Evolutionary conservation across 2,113 vertebrate genomes (phyloP).

Genomic region (Paratilapia polleni): DNA sequence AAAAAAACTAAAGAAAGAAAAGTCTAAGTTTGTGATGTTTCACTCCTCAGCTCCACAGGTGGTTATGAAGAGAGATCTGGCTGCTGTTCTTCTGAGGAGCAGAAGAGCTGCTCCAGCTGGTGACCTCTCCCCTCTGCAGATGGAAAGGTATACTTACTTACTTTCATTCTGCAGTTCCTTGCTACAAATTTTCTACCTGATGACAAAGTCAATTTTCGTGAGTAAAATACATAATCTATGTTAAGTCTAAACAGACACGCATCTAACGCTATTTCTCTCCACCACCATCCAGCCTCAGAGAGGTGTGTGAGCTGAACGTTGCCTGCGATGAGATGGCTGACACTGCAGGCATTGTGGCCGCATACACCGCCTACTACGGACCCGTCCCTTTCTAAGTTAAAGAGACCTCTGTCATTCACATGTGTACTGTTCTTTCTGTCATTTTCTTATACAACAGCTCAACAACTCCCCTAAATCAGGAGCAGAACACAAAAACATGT

Average conservation of each 20-base stretch:
- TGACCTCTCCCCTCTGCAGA: slow-evolving; percentile 67
- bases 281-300: slow-evolving; percentile 75
- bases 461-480: slow-evolving; percentile 31
- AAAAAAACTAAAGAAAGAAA: neutral
- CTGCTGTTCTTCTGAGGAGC: slow-evolving; percentile 74
- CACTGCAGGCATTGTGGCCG: slow-evolving; percentile 78
- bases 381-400: slow-evolving; percentile 77
- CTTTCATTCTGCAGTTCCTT: neutral
- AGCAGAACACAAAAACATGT: slow-evolving; percentile 12
- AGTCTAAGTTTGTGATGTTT: neutral
- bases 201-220: neutral
- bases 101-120: slow-evolving; percentile 62
- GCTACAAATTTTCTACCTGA: neutral
- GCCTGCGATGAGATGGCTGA: slow-evolving; percentile 87
- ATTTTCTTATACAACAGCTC: slow-evolving; percentile 4
- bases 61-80: slow-evolving; percentile 77
- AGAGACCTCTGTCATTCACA: slow-evolving; percentile 9
- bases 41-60: slow-evolving; percentile 56
- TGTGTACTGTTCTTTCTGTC: slow-evolving; percentile 17
- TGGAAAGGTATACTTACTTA: slow-evolving; percentile 74
- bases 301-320: slow-evolving; percentile 84
- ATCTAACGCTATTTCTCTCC: neutral
- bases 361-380: slow-evolving; percentile 84
- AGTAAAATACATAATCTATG: neutral
- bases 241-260: neutral